Conservation (phyloP, 2,113 vertebrate species). For the Lasiurus cinereus region DNA sequence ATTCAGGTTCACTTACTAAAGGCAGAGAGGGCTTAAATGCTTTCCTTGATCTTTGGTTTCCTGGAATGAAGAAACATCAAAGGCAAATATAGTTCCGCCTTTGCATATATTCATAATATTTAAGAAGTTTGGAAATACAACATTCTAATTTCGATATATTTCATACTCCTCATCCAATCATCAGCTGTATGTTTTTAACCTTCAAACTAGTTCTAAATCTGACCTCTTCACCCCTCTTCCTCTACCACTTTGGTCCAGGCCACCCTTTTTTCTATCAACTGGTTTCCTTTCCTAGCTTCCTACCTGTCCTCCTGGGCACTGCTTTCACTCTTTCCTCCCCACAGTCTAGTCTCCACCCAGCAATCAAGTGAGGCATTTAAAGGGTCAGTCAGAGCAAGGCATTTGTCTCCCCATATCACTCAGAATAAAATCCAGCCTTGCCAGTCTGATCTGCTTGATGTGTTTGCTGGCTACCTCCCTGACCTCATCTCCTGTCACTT, state of each 20-base stretch:
- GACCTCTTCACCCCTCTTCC: background rate
- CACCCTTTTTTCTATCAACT: background rate
- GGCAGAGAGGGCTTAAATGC: background rate
- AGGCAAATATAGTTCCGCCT: background rate
- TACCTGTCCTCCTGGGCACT: background rate
- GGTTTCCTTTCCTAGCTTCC: background rate
- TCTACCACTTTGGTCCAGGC: background rate
- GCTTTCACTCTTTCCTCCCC: background rate
- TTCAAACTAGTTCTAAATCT: too few relatives aligned
- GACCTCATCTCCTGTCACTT: background rate
- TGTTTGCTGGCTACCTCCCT: background rate
- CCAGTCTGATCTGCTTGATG: background rate
- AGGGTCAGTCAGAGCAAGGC: background rate
- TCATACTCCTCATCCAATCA: background rate
- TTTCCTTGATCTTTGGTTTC: background rate
- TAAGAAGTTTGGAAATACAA: background rate
- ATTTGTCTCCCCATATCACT: background rate
- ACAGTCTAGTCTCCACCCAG: background rate
- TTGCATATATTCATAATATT: background rate
- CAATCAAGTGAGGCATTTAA: background rate
- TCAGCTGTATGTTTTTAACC: background rate
- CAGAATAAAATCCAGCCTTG: background rate
- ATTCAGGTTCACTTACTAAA: background rate
- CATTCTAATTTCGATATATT: background rate
- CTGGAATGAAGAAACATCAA: background rate